A percentile compares a stretch with the other conserved stretches of the same genome.
These are phyloP conservation scores for Podiceps cristatus DNA, from an alignment of 2,113 vertebrate species.

Conservation along the genomic window DNA sequence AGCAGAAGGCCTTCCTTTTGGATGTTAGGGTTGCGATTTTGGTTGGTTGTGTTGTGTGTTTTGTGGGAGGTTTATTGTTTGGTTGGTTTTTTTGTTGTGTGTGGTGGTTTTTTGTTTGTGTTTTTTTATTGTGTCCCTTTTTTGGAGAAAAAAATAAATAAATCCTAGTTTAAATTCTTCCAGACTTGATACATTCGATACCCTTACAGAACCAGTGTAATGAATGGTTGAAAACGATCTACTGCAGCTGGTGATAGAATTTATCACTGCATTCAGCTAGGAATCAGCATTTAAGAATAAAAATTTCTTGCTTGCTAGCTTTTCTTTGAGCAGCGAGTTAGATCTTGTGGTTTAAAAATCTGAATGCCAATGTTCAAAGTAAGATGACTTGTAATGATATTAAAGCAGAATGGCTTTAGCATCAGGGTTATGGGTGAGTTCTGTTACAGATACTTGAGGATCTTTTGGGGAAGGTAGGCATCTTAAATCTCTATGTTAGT, in stretches of 20 bases:
- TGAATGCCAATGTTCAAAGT: background rate
- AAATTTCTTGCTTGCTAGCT: background rate
- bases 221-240: background rate
- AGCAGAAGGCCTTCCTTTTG: constrained; percentile 41
- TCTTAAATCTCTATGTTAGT: constrained; percentile 61
- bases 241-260: background rate
- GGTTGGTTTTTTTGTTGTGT: no score
- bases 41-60: background rate
- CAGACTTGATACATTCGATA: background rate
- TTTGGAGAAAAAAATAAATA: no score
- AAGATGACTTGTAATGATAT: constrained; percentile 29
- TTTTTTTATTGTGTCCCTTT: background rate
- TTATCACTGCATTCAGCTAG: constrained; percentile 20
- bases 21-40: background rate
- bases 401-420: constrained; percentile 46
- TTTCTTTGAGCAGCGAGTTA: constrained; percentile 3
- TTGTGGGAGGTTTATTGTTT: no score
- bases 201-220: background rate
- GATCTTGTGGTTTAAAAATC: constrained; percentile 37
- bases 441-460: background rate
- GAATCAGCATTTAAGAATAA: constrained; percentile 8
- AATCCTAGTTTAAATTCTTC: constrained; percentile 30
- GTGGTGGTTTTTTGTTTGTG: background rate
- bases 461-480: constrained; percentile 1
- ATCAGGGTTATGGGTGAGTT: constrained; percentile 40